Conservation (phyloP, 2,113 vertebrate genomes). For the Felis chaus region DNA sequence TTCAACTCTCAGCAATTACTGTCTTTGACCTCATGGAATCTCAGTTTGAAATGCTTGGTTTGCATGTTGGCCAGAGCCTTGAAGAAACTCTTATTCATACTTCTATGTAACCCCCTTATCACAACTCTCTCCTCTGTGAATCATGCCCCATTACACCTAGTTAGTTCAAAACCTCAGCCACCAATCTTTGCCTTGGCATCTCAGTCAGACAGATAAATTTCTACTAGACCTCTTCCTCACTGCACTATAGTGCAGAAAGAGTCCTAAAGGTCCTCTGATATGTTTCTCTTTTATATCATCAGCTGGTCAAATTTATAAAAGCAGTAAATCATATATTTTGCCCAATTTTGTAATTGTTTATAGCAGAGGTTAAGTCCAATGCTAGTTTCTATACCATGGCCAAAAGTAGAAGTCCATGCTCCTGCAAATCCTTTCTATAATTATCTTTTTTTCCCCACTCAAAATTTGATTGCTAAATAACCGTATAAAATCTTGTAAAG, state of each 20-base stretch:
- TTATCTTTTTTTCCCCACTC: neutral
- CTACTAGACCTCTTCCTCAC: neutral
- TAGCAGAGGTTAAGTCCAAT: neutral
- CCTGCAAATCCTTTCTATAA: neutral
- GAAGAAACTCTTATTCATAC: neutral
- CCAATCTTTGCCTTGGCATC: neutral
- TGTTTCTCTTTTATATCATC: neutral
- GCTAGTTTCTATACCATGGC: neutral
- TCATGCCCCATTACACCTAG: neutral
- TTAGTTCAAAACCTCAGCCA: neutral
- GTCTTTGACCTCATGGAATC: neutral
- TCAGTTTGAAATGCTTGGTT: neutral
- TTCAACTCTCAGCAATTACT: neutral
- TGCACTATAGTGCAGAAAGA: neutral
- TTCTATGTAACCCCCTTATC: neutral
- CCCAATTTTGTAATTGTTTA: neutral
- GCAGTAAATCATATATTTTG: neutral
- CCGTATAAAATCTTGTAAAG: neutral
- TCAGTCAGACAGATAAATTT: neutral
- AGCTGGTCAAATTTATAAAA: neutral
- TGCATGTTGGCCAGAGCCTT: neutral
- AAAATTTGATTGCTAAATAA: slow-evolving; percentile 2
- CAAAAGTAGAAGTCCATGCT: neutral
- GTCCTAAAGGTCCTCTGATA: neutral
- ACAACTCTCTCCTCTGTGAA: neutral